Base-by-base conservation (phyloP, 1,140 invertebrate genomes). In the Drosophila athabasca region DNA sequence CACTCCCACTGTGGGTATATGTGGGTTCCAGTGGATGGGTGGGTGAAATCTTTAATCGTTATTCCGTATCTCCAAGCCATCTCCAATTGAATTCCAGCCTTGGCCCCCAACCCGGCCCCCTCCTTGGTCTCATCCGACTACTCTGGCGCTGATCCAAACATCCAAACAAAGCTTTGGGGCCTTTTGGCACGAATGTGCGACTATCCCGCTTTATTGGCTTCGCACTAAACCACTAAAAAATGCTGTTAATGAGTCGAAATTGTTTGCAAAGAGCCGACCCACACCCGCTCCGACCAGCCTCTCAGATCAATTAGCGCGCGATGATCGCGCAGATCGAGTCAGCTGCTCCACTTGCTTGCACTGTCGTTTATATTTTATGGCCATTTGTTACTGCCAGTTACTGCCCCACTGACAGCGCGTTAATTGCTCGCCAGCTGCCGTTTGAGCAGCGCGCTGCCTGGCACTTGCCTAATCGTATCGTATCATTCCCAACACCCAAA, bases 181-280 rank as follows among this genome's bases (percentile, higher is more conserved):
- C 81, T 87, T 76, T 85, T 85, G 57, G 48, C 82, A 87, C 73
- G 62, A 45, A 61, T 58, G 57, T 88, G 82, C 58, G 74, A 85
- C 52, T 62, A 51, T 55, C 3, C 29, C 29, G 50, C 11, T 66
- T 68, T 71, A 68, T 82, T 71, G 67, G 69, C 59, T 82, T 87
- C 78, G 60, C 82, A 87, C 82, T 76, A 79, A 88, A 72, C 78
- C 85, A 87, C 78, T 82, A 87, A 87, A 88, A 78, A 75, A 61
- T 15, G 24, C 66, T 88, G 60, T 82, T 82, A 88, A 87, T 65
- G 62, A 66, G 58, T 60, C 29, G 26, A 50, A 69, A 76, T 79
- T 79, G 76, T 60, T 44, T 50, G 24, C 13, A 29, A 35, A n/a
- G 44, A 65, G 52, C 54, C 41, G 45, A n/a, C n/a, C n/a, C n/a